phyloP scores from a whole-genome alignment of 1,140 invertebrate genomes.

The Phymorhynchus buccinoides region DNA sequence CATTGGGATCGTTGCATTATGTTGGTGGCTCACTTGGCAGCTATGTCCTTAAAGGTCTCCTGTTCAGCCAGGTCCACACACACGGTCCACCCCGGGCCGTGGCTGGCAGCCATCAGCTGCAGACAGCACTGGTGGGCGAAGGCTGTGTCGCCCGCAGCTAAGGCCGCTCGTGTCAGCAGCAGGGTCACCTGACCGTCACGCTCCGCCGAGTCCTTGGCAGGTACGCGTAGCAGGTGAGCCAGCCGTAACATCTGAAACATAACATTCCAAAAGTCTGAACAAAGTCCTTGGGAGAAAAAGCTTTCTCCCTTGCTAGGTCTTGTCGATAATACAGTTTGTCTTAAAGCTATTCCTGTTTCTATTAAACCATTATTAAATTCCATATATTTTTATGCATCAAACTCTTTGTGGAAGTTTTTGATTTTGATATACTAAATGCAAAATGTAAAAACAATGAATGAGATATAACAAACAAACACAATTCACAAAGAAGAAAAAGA shows the following conservation, averaged over 20 bases:
- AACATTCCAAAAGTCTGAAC: too few relatives aligned
- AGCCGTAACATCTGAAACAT: conserved; percentile 77
- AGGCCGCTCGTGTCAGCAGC: conserved; percentile 77
- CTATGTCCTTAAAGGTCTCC: conserved; percentile 75
- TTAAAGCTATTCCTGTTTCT: neutral
- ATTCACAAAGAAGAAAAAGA: too few relatives aligned
- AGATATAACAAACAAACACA: too few relatives aligned
- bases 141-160: conserved; percentile 77
- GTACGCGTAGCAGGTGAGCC: conserved; percentile 77
- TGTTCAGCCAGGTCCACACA: conserved; percentile 75
- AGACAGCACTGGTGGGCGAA: conserved; percentile 75
- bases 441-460: too few relatives aligned
- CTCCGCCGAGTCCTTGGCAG: conserved; percentile 62
- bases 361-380: neutral
- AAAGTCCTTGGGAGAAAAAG: too few relatives aligned
- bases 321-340: too few relatives aligned
- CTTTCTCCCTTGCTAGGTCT: too few relatives aligned
- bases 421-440: neutral
- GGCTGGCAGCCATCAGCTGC: conserved; percentile 75
- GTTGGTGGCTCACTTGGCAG: conserved; percentile 74
- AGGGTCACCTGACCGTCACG: conserved; percentile 79
- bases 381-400: neutral
- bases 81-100: conserved; percentile 76
- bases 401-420: too few relatives aligned
- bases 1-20: too few relatives aligned